These are phyloP conservation scores for Peromyscus melanophrys DNA, from an alignment of 2,797 vertebrate genomes.

Conservation along the genomic window DNA sequence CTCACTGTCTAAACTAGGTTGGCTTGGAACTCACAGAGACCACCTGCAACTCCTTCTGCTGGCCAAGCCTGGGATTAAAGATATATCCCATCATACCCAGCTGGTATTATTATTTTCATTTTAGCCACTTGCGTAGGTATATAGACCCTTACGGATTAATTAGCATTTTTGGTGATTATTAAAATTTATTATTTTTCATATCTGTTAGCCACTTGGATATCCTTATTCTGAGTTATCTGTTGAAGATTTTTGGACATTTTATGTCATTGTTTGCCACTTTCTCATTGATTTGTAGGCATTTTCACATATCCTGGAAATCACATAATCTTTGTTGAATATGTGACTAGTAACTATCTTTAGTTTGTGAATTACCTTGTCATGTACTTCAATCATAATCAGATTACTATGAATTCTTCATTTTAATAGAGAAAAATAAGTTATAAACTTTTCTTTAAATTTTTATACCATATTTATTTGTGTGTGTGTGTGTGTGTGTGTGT, in stretches of 20 bases:
- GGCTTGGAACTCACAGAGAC: not conserved
- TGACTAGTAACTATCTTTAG: not conserved
- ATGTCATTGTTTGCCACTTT: not conserved
- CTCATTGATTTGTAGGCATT: not conserved
- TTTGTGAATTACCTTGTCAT: not conserved
- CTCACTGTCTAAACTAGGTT: not conserved
- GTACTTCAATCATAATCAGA: not conserved
- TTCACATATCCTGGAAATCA: constrained; percentile 3
- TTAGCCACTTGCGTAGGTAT: not conserved
- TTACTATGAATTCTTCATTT: constrained; percentile 23
- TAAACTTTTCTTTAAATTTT: not conserved
- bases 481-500: not conserved
- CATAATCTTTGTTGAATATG: not conserved
- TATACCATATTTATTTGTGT: not conserved
- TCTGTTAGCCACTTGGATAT: not conserved
- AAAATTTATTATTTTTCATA: not conserved
- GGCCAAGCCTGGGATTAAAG: too few species aligned
- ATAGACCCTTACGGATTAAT: not conserved
- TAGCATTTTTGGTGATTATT: constrained; percentile 13
- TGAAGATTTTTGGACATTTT: constrained; percentile 1
- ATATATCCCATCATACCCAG: not conserved
- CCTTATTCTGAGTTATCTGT: constrained; percentile 8
- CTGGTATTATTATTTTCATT: not conserved
- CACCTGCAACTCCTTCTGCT: not conserved
- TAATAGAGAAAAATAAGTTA: not conserved